Percentiles rank a stretch among this genome's conserved stretches.
These are phyloP conservation scores for Xestia c-nigrum DNA, from an alignment of 2,888 invertebrate species.

Conservation along the genomic window DNA sequence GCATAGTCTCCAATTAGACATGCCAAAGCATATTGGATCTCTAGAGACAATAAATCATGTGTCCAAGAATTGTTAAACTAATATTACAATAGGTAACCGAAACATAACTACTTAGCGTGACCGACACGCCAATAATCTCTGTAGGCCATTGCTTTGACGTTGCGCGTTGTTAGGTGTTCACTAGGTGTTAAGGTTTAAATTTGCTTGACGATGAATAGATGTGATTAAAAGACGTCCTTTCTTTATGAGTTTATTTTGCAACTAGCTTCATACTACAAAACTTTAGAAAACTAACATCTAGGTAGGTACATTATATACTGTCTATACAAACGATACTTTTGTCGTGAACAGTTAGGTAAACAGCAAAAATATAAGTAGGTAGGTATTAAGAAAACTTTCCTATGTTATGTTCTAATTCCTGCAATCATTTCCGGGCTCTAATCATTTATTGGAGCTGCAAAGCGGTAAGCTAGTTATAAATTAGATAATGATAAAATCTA, in stretches of 20 bases:
- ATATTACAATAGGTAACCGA: conserved; percentile 20
- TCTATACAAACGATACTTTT: too few relatives aligned
- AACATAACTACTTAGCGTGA: conserved; percentile 22
- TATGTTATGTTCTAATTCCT: neutral
- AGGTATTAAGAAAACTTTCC: neutral
- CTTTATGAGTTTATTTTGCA: too few relatives aligned
- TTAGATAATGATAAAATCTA: neutral
- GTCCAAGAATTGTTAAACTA: conserved; percentile 9
- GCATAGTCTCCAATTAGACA: conserved; percentile 5
- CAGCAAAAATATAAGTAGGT: neutral
- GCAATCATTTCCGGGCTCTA: neutral
- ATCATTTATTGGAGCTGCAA: neutral
- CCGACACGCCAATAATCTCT: conserved; percentile 24
- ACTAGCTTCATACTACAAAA: too few relatives aligned
- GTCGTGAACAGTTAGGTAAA: too few relatives aligned
- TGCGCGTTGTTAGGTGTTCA: too few relatives aligned
- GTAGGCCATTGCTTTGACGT: neutral
- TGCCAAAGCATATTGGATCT: neutral
- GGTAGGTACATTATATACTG: too few relatives aligned
- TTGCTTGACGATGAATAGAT: too few relatives aligned
- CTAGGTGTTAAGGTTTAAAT: too few relatives aligned
- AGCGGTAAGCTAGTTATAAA: conserved; percentile 3
- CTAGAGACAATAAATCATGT: conserved; percentile 15
- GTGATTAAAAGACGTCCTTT: too few relatives aligned
- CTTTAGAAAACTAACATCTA: too few relatives aligned